Conservation (phyloP, 2,113 vertebrate genomes). For the Clarias macrocephalus region DNA sequence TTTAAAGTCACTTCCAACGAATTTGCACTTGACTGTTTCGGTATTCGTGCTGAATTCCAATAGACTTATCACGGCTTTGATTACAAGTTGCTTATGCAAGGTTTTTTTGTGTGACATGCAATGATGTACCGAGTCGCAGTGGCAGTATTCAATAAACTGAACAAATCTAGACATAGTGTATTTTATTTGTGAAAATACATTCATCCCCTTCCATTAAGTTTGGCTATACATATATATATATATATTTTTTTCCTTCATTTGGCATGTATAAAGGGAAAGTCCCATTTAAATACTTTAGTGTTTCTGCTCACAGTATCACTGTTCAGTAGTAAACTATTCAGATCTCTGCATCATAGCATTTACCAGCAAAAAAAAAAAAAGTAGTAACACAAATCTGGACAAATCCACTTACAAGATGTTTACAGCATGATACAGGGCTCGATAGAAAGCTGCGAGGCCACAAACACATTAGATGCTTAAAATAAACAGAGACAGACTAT, state of each 20-base stretch:
- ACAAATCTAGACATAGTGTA: conserved; percentile 51
- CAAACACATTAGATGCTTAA: conserved; percentile 17
- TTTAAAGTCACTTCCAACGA: conserved; percentile 23
- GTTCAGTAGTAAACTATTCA: conserved; percentile 53
- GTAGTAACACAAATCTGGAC: conserved; percentile 40
- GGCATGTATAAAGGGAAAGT: conserved; percentile 52
- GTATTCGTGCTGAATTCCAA: conserved; percentile 34
- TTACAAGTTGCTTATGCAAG: conserved; percentile 44
- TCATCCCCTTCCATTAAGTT: conserved; percentile 59
- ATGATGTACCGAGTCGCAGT: conserved; percentile 57
- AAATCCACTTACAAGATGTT: neutral
- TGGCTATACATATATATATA: conserved; percentile 32
- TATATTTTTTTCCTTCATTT: conserved; percentile 52
- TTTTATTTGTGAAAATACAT: conserved; percentile 61
- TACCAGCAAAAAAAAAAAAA: conserved; percentile 9
- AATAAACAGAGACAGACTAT: neutral
- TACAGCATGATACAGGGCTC: conserved; percentile 12
- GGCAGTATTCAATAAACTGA: conserved; percentile 55
- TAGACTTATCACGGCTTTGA: conserved; percentile 37
- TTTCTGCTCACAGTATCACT: conserved; percentile 52
- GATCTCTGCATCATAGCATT: conserved; percentile 29
- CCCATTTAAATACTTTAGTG: conserved; percentile 48
- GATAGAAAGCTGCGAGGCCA: neutral
- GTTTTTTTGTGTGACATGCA: conserved; percentile 53
- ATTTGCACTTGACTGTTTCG: conserved; percentile 37